These are phyloP conservation scores for Calypte anna DNA, from an alignment of 2,113 vertebrate genomes.

Conservation along the genomic window DNA sequence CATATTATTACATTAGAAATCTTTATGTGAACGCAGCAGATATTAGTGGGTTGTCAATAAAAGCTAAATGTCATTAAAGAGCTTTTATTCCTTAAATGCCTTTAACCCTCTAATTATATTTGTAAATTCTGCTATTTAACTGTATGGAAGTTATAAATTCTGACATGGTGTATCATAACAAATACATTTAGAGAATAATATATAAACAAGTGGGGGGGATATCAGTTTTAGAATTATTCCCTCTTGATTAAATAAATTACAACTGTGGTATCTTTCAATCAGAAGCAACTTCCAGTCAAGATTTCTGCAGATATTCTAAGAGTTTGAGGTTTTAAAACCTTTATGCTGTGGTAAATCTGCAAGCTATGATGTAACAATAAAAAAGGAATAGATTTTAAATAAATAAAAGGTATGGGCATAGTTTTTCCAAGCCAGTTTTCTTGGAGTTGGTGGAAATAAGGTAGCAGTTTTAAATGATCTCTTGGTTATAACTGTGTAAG, in stretches of 20 bases:
- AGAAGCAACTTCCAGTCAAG: not conserved
- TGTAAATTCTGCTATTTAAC: not conserved
- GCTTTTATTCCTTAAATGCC: slow-evolving; percentile 45
- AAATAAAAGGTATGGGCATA: no score
- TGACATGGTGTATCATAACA: slow-evolving; percentile 14
- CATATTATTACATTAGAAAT: slow-evolving; percentile 37
- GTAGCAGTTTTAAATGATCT: not conserved
- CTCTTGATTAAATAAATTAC: not conserved
- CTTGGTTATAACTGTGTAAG: not conserved
- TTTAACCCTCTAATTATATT: slow-evolving; percentile 47
- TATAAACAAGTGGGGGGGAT: not conserved
- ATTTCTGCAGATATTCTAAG: not conserved
- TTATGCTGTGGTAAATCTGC: not conserved
- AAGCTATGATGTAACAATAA: not conserved
- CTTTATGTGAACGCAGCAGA: slow-evolving; percentile 1
- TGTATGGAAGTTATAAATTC: not conserved
- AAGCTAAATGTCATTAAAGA: slow-evolving; percentile 1
- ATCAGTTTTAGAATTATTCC: not conserved
- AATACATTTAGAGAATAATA: not conserved
- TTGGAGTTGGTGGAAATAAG: not conserved
- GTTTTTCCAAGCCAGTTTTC: not conserved
- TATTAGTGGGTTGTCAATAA: slow-evolving; percentile 37
- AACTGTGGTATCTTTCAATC: not conserved
- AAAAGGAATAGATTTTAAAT: no score
- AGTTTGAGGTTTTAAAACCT: not conserved